Conservation (phyloP, 2,797 vertebrate genomes). For the Ptychadena robeensis region DNA sequence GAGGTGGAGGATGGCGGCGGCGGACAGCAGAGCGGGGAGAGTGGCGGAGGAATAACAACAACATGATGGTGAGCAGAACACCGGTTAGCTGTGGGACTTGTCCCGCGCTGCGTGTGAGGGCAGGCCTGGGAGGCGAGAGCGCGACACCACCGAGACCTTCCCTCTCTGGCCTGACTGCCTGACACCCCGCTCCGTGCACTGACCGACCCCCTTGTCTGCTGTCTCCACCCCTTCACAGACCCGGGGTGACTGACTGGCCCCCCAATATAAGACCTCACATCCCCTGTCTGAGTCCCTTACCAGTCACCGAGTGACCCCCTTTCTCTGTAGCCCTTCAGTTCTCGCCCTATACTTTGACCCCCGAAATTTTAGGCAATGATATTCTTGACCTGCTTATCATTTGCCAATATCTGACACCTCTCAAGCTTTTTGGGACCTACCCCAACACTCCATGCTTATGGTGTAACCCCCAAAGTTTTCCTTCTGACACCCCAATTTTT, state of each 20-base stretch:
- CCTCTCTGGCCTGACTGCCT: background rate
- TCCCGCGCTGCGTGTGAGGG: background rate
- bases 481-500: no score
- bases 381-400: no score
- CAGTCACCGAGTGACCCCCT: background rate
- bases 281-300: background rate
- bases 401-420: no score
- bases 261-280: background rate
- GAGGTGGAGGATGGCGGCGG: conserved; percentile 36
- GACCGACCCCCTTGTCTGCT: background rate
- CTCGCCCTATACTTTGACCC: no score
- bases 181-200: background rate
- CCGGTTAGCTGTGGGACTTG: background rate
- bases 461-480: no score
- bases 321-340: no score
- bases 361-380: no score
- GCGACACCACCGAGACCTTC: background rate
- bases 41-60: conserved; percentile 40
- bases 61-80: conserved; percentile 23
- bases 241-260: background rate
- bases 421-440: no score
- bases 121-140: no score
- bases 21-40: conserved; percentile 47
- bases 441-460: no score
- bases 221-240: background rate